A percentile compares a stretch with the other conserved stretches of the same genome.
Conservation (phyloP, 2,888 invertebrate genomes). For the Pherbina coryleti region DNA sequence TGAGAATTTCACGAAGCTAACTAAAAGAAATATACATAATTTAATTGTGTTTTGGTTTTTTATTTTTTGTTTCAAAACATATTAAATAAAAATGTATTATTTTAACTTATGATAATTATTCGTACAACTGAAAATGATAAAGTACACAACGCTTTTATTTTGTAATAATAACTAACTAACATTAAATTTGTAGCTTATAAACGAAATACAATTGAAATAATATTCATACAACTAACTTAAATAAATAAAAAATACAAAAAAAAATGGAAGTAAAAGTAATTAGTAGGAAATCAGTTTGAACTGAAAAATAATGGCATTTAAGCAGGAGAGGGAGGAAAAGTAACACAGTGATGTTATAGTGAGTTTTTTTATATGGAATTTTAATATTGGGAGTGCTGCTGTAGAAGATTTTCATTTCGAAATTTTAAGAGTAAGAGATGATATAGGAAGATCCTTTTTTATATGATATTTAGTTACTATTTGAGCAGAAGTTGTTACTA, state of each 20-base stretch:
- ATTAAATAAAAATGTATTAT: too few relatives aligned
- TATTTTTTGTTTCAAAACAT: conserved; percentile 22
- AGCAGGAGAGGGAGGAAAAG: too few relatives aligned
- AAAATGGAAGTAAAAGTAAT: background rate
- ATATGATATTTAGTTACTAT: too few relatives aligned
- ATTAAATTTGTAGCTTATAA: background rate
- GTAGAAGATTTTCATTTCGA: too few relatives aligned
- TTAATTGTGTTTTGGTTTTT: conserved; percentile 24
- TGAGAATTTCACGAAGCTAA: conserved; percentile 28
- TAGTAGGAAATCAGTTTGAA: background rate
- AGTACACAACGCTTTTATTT: conserved; percentile 15
- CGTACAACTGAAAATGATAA: conserved; percentile 12
- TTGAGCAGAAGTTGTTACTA: too few relatives aligned
- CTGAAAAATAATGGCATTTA: background rate
- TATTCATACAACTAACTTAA: background rate
- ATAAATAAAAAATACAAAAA: background rate
- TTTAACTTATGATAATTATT: too few relatives aligned
- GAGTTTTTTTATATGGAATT: too few relatives aligned
- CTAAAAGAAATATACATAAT: conserved; percentile 36
- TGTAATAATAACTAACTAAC: background rate
- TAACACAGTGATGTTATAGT: too few relatives aligned
- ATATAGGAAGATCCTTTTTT: too few relatives aligned
- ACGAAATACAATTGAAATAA: background rate
- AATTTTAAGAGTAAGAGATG: too few relatives aligned
- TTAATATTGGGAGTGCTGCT: too few relatives aligned